Evolutionary conservation across 2,113 vertebrate genomes (phyloP).

Genomic region (Trochalopteron elliotii): DNA sequence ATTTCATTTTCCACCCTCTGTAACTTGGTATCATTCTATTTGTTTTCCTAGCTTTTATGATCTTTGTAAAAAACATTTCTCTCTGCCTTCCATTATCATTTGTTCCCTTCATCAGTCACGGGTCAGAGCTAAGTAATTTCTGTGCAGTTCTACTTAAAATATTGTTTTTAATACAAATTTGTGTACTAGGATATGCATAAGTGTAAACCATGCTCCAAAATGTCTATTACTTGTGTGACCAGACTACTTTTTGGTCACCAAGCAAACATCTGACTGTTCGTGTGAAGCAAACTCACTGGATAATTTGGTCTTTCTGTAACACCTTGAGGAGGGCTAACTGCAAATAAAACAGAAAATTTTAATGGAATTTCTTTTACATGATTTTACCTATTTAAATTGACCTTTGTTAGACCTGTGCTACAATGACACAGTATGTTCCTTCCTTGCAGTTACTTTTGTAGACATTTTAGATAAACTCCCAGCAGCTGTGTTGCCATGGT

Average conservation of each 20-base stretch:
- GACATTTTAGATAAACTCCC: neutral
- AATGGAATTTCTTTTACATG: neutral
- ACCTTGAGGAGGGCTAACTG: neutral
- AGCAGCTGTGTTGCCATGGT: neutral
- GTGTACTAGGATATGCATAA: neutral
- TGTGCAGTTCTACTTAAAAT: neutral
- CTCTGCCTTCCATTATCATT: neutral
- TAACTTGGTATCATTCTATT: neutral
- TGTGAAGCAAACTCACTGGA: neutral
- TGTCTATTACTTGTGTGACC: neutral
- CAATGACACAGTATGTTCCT: neutral
- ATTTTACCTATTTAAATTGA: neutral
- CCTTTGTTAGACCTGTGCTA: neutral
- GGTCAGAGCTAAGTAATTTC: neutral
- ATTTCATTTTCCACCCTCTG: neutral
- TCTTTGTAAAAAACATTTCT: neutral
- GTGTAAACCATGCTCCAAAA: neutral
- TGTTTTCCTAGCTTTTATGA: neutral
- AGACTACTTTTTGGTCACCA: neutral
- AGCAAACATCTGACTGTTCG: neutral
- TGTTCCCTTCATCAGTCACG: neutral
- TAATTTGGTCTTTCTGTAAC: neutral
- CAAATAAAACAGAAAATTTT: neutral
- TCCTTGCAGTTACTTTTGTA: neutral
- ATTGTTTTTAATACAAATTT: neutral